Percentiles rank a stretch among this genome's conserved stretches.
Evolutionary conservation across 1,140 invertebrate species (phyloP).

Genomic region (Yoshiicerus persimilis): DNA sequence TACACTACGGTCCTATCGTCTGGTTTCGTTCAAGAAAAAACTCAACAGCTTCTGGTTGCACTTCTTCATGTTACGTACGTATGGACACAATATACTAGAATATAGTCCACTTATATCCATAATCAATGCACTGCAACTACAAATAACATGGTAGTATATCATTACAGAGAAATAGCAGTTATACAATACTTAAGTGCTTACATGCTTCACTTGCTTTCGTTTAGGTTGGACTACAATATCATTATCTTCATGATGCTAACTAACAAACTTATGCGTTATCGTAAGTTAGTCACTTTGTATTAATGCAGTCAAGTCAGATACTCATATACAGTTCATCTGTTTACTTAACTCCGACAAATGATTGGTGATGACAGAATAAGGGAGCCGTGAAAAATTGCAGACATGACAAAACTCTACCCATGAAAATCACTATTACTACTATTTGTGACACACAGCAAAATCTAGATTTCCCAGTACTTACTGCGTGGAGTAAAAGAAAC

Average conservation of each 20-base stretch:
- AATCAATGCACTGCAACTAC: too few species aligned
- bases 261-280: background rate
- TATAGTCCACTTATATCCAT: too few species aligned
- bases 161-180: background rate
- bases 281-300: background rate
- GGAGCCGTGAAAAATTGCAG: background rate
- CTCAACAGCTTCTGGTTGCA: background rate
- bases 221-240: background rate
- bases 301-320: background rate
- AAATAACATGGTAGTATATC: too few species aligned
- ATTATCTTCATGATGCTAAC: background rate
- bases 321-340: background rate
- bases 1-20: background rate
- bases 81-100: background rate
- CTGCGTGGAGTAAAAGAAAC: too few species aligned
- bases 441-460: background rate
- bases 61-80: background rate
- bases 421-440: background rate
- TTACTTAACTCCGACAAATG: background rate
- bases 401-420: background rate
- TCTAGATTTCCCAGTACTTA: too few species aligned
- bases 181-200: too few species aligned
- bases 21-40: background rate
- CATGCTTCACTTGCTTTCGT: background rate
- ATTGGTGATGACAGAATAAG: constrained; percentile 13